phyloP scores from a whole-genome alignment of 2,113 vertebrate species.

The Procavia capensis region DNA sequence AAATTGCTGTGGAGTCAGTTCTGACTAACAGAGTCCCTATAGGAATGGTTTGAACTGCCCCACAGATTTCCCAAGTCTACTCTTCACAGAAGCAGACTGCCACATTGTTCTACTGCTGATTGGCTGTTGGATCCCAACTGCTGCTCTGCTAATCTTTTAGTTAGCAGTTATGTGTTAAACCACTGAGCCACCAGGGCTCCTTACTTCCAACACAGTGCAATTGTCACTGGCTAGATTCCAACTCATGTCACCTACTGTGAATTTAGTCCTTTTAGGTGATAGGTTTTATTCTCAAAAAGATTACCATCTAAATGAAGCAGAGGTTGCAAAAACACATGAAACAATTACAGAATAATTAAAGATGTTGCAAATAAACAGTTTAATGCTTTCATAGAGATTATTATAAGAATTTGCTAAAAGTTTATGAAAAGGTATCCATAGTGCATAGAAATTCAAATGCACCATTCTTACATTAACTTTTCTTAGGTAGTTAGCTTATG shows the following conservation, averaged over 20 bases:
- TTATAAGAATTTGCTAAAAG: neutral
- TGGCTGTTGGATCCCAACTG: neutral
- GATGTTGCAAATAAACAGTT: neutral
- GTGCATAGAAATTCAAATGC: neutral
- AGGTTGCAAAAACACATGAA: neutral
- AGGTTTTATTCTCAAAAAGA: neutral
- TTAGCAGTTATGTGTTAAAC: neutral
- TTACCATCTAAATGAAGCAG: neutral
- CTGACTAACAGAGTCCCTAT: neutral
- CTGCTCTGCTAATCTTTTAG: neutral
- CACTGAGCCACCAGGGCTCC: neutral
- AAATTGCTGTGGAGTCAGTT: neutral
- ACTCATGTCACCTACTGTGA: neutral
- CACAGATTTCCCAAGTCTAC: neutral
- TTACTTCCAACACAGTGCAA: neutral
- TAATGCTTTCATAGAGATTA: neutral
- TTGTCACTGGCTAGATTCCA: neutral
- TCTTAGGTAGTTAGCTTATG: neutral
- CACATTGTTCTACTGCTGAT: too few relatives aligned
- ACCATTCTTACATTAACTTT: neutral
- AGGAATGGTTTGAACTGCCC: neutral
- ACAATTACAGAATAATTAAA: neutral
- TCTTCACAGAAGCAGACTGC: too few relatives aligned
- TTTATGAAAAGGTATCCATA: neutral
- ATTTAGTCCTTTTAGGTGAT: neutral